These are phyloP conservation scores for Mesoligia furuncula DNA, from an alignment of 2,888 invertebrate genomes.

Conservation along the genomic window DNA sequence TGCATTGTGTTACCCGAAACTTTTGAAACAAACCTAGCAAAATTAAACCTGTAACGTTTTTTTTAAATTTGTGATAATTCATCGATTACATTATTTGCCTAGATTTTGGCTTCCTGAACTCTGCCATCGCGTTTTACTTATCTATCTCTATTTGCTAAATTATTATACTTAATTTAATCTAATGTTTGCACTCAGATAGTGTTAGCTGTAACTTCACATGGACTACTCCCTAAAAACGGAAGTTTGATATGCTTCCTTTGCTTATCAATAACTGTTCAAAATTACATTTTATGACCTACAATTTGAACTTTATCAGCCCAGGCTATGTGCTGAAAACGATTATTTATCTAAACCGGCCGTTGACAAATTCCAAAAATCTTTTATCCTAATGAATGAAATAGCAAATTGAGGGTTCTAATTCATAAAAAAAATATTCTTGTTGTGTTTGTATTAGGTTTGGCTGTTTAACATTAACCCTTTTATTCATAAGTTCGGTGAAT, in stretches of 20 bases:
- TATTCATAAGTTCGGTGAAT: too few species aligned
- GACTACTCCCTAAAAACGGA: constrained; percentile 55
- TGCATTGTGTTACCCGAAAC: constrained; percentile 10
- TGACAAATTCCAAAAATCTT: background rate
- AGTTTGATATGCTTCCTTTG: constrained; percentile 50
- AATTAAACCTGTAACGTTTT: background rate
- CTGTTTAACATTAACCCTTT: background rate
- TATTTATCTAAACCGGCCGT: constrained; percentile 4
- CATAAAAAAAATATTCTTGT: background rate
- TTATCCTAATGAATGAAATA: background rate
- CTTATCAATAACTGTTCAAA: constrained; percentile 57
- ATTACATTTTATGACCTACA: constrained; percentile 59
- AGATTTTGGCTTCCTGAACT: background rate
- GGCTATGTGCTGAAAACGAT: constrained; percentile 26
- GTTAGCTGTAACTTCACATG: constrained; percentile 25
- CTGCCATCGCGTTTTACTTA: constrained; percentile 13
- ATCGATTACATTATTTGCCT: constrained; percentile 22
- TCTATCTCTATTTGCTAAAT: constrained; percentile 35
- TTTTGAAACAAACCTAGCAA: background rate
- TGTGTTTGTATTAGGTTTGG: too few species aligned
- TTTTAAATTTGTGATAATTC: background rate
- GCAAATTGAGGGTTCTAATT: background rate
- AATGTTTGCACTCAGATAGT: constrained; percentile 53
- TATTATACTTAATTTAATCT: constrained; percentile 21
- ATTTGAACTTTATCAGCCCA: constrained; percentile 50